phyloP scores from a whole-genome alignment of 2,888 invertebrate genomes.

The Chloromyia formosa region DNA sequence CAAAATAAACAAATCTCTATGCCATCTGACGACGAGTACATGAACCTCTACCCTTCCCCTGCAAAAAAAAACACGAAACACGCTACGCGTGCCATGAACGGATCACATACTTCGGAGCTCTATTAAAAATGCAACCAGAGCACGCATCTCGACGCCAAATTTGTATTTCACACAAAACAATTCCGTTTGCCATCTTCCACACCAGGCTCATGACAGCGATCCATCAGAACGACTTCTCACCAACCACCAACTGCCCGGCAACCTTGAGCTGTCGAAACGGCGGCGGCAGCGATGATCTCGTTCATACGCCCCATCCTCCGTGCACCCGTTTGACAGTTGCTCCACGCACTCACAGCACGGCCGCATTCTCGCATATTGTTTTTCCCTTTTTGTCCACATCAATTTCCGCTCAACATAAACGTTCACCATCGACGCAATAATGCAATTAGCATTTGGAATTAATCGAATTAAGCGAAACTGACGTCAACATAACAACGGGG shows the following conservation, averaged over 20 bases:
- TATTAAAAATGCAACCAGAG: background rate
- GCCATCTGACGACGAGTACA: background rate
- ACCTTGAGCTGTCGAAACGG: background rate
- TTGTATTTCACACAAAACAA: background rate
- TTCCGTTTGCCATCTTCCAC: background rate
- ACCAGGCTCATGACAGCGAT: background rate
- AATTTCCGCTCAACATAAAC: background rate
- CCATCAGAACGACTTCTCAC: background rate
- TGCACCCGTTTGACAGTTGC: too few species aligned
- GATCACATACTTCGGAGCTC: background rate
- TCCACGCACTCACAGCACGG: too few species aligned
- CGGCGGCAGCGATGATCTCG: too few species aligned
- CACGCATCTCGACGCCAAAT: background rate
- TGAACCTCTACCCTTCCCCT: background rate
- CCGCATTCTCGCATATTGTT: too few species aligned
- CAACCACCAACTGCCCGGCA: background rate
- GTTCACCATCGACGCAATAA: constrained; percentile 6
- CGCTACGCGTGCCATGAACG: too few species aligned
- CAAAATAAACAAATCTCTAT: constrained; percentile 14
- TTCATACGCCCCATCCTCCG: too few species aligned
- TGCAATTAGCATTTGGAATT: constrained; percentile 23
- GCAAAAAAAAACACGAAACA: background rate
- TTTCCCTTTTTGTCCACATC: too few species aligned
- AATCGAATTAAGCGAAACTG: constrained; percentile 25
- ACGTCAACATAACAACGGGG: background rate